Evolutionary conservation across 2,888 invertebrate species (phyloP).

Genomic region (Drosophila eohydei): DNA sequence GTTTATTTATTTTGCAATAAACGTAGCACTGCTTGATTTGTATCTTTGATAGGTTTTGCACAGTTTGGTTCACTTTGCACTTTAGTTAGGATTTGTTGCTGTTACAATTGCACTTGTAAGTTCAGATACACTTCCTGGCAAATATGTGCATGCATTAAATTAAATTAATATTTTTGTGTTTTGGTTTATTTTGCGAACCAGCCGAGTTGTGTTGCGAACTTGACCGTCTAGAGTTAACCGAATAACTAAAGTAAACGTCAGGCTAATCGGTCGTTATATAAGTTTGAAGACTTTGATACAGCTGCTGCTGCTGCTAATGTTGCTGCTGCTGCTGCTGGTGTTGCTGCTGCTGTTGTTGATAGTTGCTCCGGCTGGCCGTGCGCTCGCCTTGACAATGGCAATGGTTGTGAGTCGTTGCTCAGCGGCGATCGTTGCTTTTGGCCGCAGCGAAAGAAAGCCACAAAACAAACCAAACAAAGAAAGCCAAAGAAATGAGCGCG

Average conservation of each 20-base stretch:
- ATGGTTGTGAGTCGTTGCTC: constrained; percentile 75
- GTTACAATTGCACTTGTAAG: constrained; percentile 48
- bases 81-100: constrained; percentile 44
- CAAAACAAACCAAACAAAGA: constrained; percentile 74
- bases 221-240: constrained; percentile 85
- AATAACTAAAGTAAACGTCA: constrained; percentile 84
- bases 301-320: constrained; percentile 51
- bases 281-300: constrained; percentile 83
- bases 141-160: constrained; percentile 17
- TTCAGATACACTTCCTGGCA: constrained; percentile 63
- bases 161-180: constrained; percentile 3
- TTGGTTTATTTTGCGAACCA: constrained; percentile 18
- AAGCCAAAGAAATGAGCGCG: constrained; percentile 71
- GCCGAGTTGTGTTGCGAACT: constrained; percentile 81
- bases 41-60: constrained; percentile 25
- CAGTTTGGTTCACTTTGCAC: constrained; percentile 52
- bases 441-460: constrained; percentile 68
- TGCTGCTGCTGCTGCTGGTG: constrained; percentile 32
- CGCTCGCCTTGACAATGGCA: constrained; percentile 84
- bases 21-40: constrained; percentile 57
- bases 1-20: constrained; percentile 27
- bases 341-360: constrained; percentile 38
- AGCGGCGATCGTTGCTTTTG: constrained; percentile 63
- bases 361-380: constrained; percentile 74
- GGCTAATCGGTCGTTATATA: constrained; percentile 84